These are phyloP conservation scores for Netelia virgata DNA, from an alignment of 2,888 invertebrate genomes.

Conservation along the genomic window DNA sequence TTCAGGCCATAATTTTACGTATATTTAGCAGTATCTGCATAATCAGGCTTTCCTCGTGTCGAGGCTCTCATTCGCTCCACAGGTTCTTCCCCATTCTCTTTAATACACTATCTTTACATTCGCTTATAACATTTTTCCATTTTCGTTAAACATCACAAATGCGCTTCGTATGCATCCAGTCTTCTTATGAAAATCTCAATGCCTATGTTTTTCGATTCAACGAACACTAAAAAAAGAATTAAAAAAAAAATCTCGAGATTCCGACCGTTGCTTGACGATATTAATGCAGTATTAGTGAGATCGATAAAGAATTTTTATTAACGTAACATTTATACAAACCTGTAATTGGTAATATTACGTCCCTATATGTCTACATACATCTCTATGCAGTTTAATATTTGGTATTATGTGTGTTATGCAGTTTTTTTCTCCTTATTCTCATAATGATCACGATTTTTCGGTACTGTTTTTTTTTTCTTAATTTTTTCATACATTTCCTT, in stretches of 20 bases:
- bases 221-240: slow-evolving; percentile 55
- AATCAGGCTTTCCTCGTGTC: slow-evolving; percentile 70
- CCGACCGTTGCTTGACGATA: slow-evolving; percentile 64
- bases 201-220: slow-evolving; percentile 66
- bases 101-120: slow-evolving; percentile 78
- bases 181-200: slow-evolving; percentile 76
- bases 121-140: slow-evolving; percentile 72
- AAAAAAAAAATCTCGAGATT: slow-evolving; percentile 65
- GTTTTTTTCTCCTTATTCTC: slow-evolving; percentile 65
- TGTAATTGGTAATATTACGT: slow-evolving; percentile 77
- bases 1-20: slow-evolving; percentile 82
- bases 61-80: slow-evolving; percentile 66
- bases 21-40: slow-evolving; percentile 76
- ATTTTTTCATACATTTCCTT: slow-evolving; percentile 72
- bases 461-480: slow-evolving; percentile 49
- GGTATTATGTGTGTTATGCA: slow-evolving; percentile 79
- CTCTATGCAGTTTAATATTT: slow-evolving; percentile 83
- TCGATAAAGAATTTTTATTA: slow-evolving; percentile 82
- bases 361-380: slow-evolving; percentile 79
- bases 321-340: slow-evolving; percentile 83
- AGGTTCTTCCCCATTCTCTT: slow-evolving; percentile 73
- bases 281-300: slow-evolving; percentile 78
- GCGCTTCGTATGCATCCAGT: slow-evolving; percentile 77
- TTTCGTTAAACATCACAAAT: slow-evolving; percentile 78
- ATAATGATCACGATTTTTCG: slow-evolving; percentile 59